Conservation (phyloP, 2,113 vertebrate genomes). For the Xiphorhynchus elegans region DNA sequence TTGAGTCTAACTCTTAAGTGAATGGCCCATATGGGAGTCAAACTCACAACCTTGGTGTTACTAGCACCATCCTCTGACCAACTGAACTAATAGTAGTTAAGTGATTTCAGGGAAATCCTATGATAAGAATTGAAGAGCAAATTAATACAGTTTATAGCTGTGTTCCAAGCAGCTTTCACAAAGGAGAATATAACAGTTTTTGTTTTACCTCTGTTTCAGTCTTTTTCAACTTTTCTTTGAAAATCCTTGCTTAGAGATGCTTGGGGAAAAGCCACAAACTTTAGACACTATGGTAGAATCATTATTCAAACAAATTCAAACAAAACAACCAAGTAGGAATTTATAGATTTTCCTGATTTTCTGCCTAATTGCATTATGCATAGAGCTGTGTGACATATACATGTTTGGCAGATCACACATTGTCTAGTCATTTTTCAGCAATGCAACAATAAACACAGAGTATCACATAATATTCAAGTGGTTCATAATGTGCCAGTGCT, state of each 20-base stretch:
- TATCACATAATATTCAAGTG: background rate
- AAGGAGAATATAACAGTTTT: background rate
- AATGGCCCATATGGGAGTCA: rapidly evolving
- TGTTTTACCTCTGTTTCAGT: background rate
- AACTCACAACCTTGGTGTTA: background rate
- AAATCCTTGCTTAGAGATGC: background rate
- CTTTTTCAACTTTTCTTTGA: background rate
- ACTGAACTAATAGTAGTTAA: background rate
- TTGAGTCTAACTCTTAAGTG: background rate
- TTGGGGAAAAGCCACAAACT: background rate
- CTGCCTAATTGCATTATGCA: background rate
- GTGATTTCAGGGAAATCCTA: background rate
- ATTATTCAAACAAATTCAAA: background rate
- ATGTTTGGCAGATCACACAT: background rate
- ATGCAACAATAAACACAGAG: background rate
- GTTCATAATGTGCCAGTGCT: background rate
- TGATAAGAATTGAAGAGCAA: background rate
- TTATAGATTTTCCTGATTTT: background rate
- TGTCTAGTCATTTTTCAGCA: background rate
- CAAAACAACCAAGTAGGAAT: background rate
- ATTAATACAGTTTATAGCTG: background rate
- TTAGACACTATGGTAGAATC: background rate
- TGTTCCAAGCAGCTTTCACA: background rate
- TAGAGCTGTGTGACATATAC: background rate
- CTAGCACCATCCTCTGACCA: background rate